Evolutionary conservation across 1,140 invertebrate genomes (phyloP), one percentile per base, ranked within the genome.

Genomic region (Pachypeltis micranthus): DNA sequence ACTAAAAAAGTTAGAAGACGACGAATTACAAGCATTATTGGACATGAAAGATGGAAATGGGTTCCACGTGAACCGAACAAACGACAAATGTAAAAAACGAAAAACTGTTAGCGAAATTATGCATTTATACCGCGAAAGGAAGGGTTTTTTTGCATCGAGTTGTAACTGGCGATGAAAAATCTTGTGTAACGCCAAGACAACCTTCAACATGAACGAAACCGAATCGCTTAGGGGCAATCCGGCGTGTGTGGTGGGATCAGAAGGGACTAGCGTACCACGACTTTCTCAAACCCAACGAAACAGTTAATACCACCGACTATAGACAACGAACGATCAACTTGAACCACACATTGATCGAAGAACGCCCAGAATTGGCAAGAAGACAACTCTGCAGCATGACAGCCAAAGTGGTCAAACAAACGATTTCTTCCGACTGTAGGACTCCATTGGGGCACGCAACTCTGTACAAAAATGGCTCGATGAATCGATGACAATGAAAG

Each of bases 201-300:
- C 29, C 61, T 26, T 65, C 60, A 44, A 66, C 68, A 63, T 70
- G 69, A n/a, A 64, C 64, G n/a, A n/a, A n/a, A n/a, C n/a, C n/a
- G n/a, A n/a, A 31, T 29, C 27, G 44, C 1, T 39, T 29, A 62
- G 69, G 69, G 60, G 21, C 68, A 29, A 56, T 72, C 59, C 61
- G 70, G 16, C 69, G 70, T n/a, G 72, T 72, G 66, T 71, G 67
- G 68, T 72, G 71, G 69, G 67, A 73, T 63, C 69, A 72, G 67
- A 63, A 63, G 0, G 63, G 68, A 64, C 67, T 72, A n/a, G 55
- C 72, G 1, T 73, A 70, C 64, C 69, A 72, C 63, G 67, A 74
- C 63, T 64, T 68, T 44, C 44, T 71, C 10, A 39, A 39, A 39
- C 34, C 34, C n/a, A 7, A n/a, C n/a, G 34, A 39, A 39, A 39